phyloP scores from a whole-genome alignment of 2,797 vertebrate species.

The Lagorchestes hirsutus region DNA sequence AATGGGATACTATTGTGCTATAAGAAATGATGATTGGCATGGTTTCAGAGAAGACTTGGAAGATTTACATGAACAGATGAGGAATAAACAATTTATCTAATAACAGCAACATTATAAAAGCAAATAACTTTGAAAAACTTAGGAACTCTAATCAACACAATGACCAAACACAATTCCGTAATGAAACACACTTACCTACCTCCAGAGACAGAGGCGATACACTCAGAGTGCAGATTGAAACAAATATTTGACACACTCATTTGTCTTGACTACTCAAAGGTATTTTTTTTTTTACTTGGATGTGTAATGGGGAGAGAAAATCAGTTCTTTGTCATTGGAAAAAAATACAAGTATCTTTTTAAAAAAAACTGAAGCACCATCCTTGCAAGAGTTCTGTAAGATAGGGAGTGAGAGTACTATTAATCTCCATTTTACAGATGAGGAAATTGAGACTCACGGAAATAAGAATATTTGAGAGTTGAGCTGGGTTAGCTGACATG shows the following conservation, averaged over 20 bases:
- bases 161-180: not conserved
- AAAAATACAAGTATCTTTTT: not conserved
- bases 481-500: not conserved
- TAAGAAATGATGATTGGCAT: not conserved
- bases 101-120: not conserved
- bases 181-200: not conserved
- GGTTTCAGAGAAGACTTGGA: not conserved
- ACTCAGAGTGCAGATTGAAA: not conserved
- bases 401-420: not conserved
- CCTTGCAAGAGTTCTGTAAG: not conserved
- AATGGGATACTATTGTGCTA: no score
- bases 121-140: not conserved
- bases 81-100: not conserved
- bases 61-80: not conserved
- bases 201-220: not conserved
- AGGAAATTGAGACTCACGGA: not conserved
- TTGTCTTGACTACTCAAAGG: not conserved
- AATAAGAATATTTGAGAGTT: not conserved
- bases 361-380: not conserved
- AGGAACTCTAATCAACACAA: not conserved
- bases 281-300: no score
- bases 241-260: not conserved
- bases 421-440: not conserved
- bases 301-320: not conserved
- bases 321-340: not conserved